phyloP scores from a whole-genome alignment of 1,140 invertebrate genomes.

The Goniozus legneri region DNA sequence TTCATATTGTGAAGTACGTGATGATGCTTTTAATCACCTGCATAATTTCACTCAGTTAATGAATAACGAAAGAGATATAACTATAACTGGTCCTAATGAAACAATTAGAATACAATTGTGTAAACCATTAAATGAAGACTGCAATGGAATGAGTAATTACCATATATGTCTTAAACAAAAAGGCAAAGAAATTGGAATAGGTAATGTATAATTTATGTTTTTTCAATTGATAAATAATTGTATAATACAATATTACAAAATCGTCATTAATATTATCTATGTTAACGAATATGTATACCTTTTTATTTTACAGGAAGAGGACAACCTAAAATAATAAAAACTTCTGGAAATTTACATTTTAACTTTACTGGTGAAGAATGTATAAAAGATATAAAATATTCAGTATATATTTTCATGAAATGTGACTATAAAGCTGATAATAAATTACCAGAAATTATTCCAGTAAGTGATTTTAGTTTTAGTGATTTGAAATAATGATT shows the following conservation, averaged over 20 bases:
- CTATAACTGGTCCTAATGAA: conserved; percentile 15
- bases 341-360: conserved; percentile 28
- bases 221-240: neutral
- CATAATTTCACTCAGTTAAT: conserved; percentile 26
- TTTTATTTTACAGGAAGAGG: conserved; percentile 28
- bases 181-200: conserved; percentile 34
- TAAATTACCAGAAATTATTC: conserved; percentile 27
- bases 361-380: conserved; percentile 36
- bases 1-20: conserved; percentile 9
- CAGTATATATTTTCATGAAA: conserved; percentile 31
- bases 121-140: conserved; percentile 27
- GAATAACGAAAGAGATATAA: conserved; percentile 15
- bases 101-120: conserved; percentile 36
- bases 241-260: conserved; percentile 2
- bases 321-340: conserved; percentile 22
- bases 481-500: too few relatives aligned
- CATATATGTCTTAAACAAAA: conserved; percentile 32
- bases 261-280: neutral
- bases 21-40: neutral
- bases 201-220: conserved; percentile 19
- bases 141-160: conserved; percentile 28
- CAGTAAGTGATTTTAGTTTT: conserved; percentile 27
- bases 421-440: conserved; percentile 33
- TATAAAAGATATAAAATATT: conserved; percentile 24
- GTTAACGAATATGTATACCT: conserved; percentile 2